Evolutionary conservation across 2,113 vertebrate species (phyloP).

Genomic region (Elachura formosa): DNA sequence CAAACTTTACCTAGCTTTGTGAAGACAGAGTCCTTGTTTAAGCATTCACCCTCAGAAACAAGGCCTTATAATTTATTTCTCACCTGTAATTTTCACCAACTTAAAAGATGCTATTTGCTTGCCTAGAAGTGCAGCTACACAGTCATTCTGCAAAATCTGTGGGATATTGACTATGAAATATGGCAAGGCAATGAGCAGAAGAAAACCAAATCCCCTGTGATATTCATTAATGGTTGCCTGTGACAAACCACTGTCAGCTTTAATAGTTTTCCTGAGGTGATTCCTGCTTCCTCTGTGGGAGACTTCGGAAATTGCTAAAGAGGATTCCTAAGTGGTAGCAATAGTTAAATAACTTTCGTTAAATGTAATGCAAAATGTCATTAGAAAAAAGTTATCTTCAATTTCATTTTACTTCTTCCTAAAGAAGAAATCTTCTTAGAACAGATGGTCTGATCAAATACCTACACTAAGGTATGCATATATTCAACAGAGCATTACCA

Average conservation of each 20-base stretch:
- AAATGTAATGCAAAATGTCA: background rate
- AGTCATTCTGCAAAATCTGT: conserved; percentile 26
- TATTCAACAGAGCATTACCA: background rate
- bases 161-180: conserved; percentile 30
- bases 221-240: conserved; percentile 30
- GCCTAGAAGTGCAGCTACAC: background rate
- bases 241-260: conserved; percentile 31
- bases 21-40: background rate
- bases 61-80: background rate
- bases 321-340: background rate
- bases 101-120: conserved; percentile 18
- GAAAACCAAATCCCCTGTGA: background rate
- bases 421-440: background rate
- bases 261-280: conserved; percentile 13
- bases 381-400: background rate
- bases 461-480: background rate
- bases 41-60: background rate
- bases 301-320: background rate
- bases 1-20: background rate
- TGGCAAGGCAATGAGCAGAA: background rate
- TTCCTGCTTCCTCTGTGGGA: background rate
- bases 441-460: background rate
- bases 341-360: background rate
- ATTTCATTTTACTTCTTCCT: conserved; percentile 7
- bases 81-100: background rate